Evolutionary conservation across 2,888 invertebrate species (phyloP), one percentile per base, ranked within the genome.

Genomic region (Caenorhabditis panamensis): DNA sequence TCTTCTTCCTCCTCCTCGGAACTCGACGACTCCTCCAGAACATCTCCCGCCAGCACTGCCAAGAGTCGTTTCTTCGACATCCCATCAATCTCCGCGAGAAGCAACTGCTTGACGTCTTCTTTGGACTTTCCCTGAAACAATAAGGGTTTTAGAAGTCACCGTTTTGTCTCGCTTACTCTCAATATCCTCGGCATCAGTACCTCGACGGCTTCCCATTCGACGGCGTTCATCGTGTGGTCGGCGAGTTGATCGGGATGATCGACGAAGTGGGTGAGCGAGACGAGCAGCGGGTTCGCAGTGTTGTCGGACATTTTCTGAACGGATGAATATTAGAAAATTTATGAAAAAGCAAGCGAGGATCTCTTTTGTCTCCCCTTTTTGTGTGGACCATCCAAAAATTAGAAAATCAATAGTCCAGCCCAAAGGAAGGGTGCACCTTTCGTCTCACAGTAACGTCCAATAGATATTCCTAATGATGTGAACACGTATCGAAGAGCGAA

Each of bases 81-180:
- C 54, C 68, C 75, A 51, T 79, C 79, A 5, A 79, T 54, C 44
- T 79, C 79, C 3, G 73, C 79, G 1, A 79, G 44, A n/a, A 79
- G 24, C 26, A 79, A 24, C 28, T 79, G 73, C 16, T 79, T 63
- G 24, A 79, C 47, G n/a, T 79, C 73, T 22, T 79, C 73, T 51
- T 64, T 68, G 3, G 73, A 64, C 37, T 73, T 68, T n/a, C 79
- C 79, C 71, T 72, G 28, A 26, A 71, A 63, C 31, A 8, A 26
- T 9, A 24, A 4, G 28, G 31, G 20, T 56, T 56, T 56, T 56
- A 11, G n/a, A 31, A n/a, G n/a, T n/a, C n/a, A n/a, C n/a, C n/a
- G n/a, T n/a, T n/a, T n/a, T n/a, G n/a, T n/a, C n/a, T n/a, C n/a
- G n/a, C n/a, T 13, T 63, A 78, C 77, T 31, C 69, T 47, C 4